Percentiles rank a stretch among this genome's conserved stretches.
phyloP scores from a whole-genome alignment of 1,140 invertebrate species.

The Drosophila equinoxialis region DNA sequence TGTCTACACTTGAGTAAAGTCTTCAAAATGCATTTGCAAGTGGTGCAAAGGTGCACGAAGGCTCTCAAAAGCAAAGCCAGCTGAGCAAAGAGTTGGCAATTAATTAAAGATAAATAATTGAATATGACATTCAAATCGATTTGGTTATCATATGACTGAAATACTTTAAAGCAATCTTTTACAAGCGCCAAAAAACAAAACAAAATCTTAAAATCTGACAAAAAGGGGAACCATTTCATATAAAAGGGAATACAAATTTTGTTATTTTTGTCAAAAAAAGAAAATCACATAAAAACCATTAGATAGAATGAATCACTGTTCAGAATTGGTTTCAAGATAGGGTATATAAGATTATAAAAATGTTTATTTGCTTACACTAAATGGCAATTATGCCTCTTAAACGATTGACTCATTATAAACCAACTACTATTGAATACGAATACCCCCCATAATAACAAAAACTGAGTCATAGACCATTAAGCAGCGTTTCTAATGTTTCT shows the following conservation, averaged over 20 bases:
- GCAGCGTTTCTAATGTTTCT: not conserved
- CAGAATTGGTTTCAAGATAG: too few species aligned
- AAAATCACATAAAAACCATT: too few species aligned
- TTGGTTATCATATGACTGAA: not conserved
- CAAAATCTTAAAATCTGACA: too few species aligned
- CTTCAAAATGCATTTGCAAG: slow-evolving; percentile 11
- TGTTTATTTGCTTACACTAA: too few species aligned
- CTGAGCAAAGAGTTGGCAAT: slow-evolving; percentile 30
- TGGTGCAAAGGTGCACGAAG: slow-evolving; percentile 27
- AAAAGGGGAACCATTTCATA: too few species aligned
- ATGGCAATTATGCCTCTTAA: too few species aligned
- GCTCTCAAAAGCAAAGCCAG: not conserved
- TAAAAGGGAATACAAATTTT: too few species aligned
- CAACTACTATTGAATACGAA: not conserved
- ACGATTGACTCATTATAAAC: not conserved
- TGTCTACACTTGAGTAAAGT: slow-evolving; percentile 45
- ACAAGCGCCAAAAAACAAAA: not conserved
- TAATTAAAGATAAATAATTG: not conserved
- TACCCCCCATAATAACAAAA: not conserved
- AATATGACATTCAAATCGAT: slow-evolving; percentile 6
- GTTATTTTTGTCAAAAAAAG: too few species aligned
- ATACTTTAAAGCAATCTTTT: not conserved
- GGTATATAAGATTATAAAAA: too few species aligned
- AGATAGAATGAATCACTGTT: too few species aligned
- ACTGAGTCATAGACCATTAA: not conserved